Percentiles rank a stretch among this genome's conserved stretches.
Conservation (phyloP, 1,140 invertebrate genomes). For the Drosophila elegans region DNA sequence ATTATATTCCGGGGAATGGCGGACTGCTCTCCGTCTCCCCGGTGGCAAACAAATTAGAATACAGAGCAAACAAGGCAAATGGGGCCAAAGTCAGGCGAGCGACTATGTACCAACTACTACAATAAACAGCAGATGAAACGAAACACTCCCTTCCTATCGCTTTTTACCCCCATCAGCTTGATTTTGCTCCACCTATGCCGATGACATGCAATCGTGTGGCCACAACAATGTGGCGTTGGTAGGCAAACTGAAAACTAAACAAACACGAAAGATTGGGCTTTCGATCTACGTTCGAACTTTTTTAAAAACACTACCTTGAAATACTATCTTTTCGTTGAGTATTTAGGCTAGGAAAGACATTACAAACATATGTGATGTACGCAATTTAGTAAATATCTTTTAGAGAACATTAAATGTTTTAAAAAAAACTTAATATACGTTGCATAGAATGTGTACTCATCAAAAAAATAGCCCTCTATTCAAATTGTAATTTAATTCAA, state of each 20-base stretch:
- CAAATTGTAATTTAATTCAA: no score
- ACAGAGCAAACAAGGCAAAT: slow-evolving; percentile 35
- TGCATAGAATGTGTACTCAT: no score
- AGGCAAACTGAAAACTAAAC: slow-evolving; percentile 11
- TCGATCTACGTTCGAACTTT: slow-evolving; percentile 12
- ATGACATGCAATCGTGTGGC: slow-evolving; percentile 43
- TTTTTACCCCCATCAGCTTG: slow-evolving; percentile 5
- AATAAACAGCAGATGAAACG: slow-evolving; percentile 25
- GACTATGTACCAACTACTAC: slow-evolving; percentile 18
- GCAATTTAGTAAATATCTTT: no score
- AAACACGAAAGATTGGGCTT: slow-evolving; percentile 7
- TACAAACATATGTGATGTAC: no score
- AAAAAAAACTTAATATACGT: no score
- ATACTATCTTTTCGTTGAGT: no score
- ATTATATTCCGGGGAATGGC: slow-evolving; percentile 42
- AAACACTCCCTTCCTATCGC: slow-evolving; percentile 41
- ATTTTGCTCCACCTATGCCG: slow-evolving; percentile 13
- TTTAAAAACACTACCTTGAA: slow-evolving; percentile 7
- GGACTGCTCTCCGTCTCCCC: slow-evolving; percentile 1
- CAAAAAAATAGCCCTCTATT: no score
- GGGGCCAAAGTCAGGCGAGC: slow-evolving; percentile 68
- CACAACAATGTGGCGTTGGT: slow-evolving; percentile 9
- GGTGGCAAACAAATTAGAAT: slow-evolving; percentile 50
- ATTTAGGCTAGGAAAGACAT: no score
- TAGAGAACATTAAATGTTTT: no score